Base-by-base conservation (phyloP, 2,113 vertebrate genomes). In the Chionomys nivalis region DNA sequence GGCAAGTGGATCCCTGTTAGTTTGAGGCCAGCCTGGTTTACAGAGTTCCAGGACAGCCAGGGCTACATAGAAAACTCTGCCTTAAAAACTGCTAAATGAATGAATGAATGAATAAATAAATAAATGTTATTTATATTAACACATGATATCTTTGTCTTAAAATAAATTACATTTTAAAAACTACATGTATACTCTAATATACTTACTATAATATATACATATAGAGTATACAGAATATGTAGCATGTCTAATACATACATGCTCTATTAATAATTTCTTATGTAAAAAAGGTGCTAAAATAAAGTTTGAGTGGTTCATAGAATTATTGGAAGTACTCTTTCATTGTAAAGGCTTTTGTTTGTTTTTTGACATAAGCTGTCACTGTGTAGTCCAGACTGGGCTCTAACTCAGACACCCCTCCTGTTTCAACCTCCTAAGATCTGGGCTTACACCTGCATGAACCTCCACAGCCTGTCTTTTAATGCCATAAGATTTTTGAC, bases 101-200 rank as follows among this genome's bases (percentile, higher is more conserved):
- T 61, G 6, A 61, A 61, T 23, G 17, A 61, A 61, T 21, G 17
- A 61, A 23, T 63, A 9, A 63, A 24, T 23, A 28, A 73, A 72
- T 19, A 23, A 91, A 77, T 82, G 36, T 83, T 93, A 58, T 76
- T 96, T 87, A 61, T 17, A 16, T 58, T 90, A 88, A 75, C 33
- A 33, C 58, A 1, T 89, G 55, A 81, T 79, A 4, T 49, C 49
- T 73, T 77, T 87, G 8, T 89, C 94, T 93, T 76, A 70, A 66
- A 66, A 66, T 66, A 31, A 70, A 70, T 70, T 70, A 36, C 66
- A 36, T 70, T 36, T 36, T 36, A 70, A 70, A 70, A 70, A 70
- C 66, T 70, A 58, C 28, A 33, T 68, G 66, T 14, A 36, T 70
- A 70, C 33, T 70, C 14, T 70, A 33, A 66, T 68, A 33, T 33